Base-by-base conservation (phyloP, 2,113 vertebrate species). In the Entosphenus tridentatus region DNA sequence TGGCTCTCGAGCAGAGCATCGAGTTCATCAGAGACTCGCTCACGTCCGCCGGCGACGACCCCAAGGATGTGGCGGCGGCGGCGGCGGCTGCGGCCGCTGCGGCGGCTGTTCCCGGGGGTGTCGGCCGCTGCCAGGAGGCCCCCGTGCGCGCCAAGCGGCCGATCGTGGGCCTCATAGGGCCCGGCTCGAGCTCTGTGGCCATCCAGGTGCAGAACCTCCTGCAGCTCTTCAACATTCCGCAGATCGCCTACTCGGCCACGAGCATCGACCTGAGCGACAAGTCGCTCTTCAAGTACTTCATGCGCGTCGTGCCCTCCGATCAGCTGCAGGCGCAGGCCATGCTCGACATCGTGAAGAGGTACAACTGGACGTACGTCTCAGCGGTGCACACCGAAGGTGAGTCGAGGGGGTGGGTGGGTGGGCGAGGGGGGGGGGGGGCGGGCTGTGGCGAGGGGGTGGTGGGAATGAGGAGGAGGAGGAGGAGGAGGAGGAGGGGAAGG, bases 281-380 rank as follows among this genome's bases (percentile, higher is more conserved):
- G 81, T 91, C 89, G 2, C 81, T 96, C 62, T 98, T 89, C 75
- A 90, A 96, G 74, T 98, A 98, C 77, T 98, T 98, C 78, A 80
- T 98, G 76, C 81, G 93, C 73, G 93, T 98, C 9, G 93, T 98
- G 70, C 87, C 93, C 56, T 96, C 93, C 1, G 93, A 98, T 76
- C 89, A 85, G 1, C 83, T 97, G 21, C 93, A 97, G 77, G 92
- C 93, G 56, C 82, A 86, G 72, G 93, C 93, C 69, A 91, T 98
- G 78, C 83, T 98, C 74, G 93, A 98, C 73, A 98, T 98, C 57
- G 92, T 98, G 72, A 89, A 95, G 73, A 83, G 85, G 4, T 93
- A 96, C 82, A 98, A 98, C 77, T 98, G 93, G 93, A 98, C 93
- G 71, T 98, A 97, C 68, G 92, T 96, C 69, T 98, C 93, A 2